A percentile compares a stretch with the other conserved stretches of the same genome.
These are phyloP conservation scores for Pyrgus malvae DNA, from an alignment of 2,888 invertebrate species.

Conservation along the genomic window DNA sequence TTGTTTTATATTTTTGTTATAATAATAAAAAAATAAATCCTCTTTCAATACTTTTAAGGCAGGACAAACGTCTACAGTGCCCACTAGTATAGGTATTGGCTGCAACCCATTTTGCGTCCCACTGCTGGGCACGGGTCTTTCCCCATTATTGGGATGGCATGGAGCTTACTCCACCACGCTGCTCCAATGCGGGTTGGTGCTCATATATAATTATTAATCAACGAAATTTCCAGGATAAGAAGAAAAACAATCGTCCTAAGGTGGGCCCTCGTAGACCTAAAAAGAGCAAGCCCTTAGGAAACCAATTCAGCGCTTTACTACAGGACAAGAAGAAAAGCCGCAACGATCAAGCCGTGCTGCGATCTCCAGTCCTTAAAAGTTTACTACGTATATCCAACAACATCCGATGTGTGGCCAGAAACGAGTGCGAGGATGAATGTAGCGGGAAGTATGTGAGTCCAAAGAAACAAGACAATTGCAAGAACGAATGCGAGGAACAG, in stretches of 20 bases:
- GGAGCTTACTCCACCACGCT: no score
- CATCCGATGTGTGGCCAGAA: slow-evolving; percentile 44
- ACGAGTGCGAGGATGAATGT: slow-evolving; percentile 47
- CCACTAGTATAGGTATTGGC: no score
- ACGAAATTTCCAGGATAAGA: not conserved
- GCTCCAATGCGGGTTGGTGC: no score
- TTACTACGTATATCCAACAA: slow-evolving; percentile 42
- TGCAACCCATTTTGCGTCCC: no score
- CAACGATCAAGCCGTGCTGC: slow-evolving; percentile 7
- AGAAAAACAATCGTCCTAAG: not conserved
- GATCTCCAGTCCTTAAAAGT: slow-evolving; percentile 44
- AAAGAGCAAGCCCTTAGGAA: not conserved
- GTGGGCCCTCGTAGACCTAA: not conserved
- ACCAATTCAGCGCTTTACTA: not conserved
- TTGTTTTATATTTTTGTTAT: no score
- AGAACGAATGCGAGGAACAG: slow-evolving; percentile 40
- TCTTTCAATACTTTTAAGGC: no score
- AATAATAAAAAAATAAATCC: no score
- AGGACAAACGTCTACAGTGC: no score
- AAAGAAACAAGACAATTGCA: slow-evolving; percentile 37
- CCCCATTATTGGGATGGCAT: no score
- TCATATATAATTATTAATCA: no score
- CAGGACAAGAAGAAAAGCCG: slow-evolving; percentile 6
- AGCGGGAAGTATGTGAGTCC: slow-evolving; percentile 24
- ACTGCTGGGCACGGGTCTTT: no score